Percentiles rank a stretch among this genome's conserved stretches.
Evolutionary conservation across 2,797 vertebrate species (phyloP).

Genomic region (Australoheros facetus): DNA sequence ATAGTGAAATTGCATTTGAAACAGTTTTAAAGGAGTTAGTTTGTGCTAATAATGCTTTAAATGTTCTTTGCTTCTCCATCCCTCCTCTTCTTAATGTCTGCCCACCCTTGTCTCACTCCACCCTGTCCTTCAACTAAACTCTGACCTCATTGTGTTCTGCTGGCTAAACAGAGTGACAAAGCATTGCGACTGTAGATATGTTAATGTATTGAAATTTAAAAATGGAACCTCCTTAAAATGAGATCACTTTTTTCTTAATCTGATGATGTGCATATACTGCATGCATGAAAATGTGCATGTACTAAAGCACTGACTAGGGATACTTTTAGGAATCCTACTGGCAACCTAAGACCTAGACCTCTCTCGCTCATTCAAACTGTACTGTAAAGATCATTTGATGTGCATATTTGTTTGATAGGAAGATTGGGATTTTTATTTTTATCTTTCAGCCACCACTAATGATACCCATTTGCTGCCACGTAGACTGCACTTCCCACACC

Average conservation of each 20-base stretch:
- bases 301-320: background rate
- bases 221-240: background rate
- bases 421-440: background rate
- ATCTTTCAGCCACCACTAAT: slow-evolving; percentile 21
- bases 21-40: slow-evolving; percentile 1
- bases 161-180: slow-evolving; percentile 73
- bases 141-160: slow-evolving; percentile 43
- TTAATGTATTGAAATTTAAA: background rate
- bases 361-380: background rate
- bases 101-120: slow-evolving; percentile 61
- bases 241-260: background rate
- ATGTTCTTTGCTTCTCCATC: slow-evolving; percentile 64
- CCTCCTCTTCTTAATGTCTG: slow-evolving; percentile 58
- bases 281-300: background rate
- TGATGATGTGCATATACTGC: background rate
- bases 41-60: slow-evolving; percentile 26
- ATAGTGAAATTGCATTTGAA: background rate
- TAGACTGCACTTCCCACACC: slow-evolving; percentile 39
- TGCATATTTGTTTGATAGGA: background rate
- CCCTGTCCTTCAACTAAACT: slow-evolving; percentile 22
- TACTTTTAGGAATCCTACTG: background rate
- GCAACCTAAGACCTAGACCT: background rate
- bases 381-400: background rate
- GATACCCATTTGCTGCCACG: slow-evolving; percentile 45
- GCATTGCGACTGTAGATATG: background rate